Evolutionary conservation across 2,888 invertebrate species (phyloP).

Genomic region (Caenorhabditis macrosperma): DNA sequence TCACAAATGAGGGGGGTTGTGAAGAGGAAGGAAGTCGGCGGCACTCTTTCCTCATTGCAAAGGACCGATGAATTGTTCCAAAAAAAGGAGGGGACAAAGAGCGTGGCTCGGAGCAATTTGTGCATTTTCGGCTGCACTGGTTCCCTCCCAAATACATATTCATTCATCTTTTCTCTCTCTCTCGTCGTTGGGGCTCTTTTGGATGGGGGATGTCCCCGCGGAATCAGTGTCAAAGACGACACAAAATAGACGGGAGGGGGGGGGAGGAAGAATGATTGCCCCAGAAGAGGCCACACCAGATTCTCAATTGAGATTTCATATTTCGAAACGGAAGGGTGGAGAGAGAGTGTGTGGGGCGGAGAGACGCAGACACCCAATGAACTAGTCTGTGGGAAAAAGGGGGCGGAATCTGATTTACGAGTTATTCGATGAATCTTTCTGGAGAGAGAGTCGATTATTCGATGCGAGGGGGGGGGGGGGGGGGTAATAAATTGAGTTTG

Average conservation of each 20-base stretch:
- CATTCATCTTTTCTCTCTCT: conserved; percentile 43
- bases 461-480: neutral
- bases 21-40: neutral
- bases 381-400: conserved; percentile 30
- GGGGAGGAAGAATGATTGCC: conserved; percentile 46
- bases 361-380: conserved; percentile 34
- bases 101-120: conserved; percentile 38
- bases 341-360: conserved; percentile 11
- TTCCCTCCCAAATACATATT: conserved; percentile 49
- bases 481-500: conserved; percentile 33
- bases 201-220: conserved; percentile 28
- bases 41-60: neutral
- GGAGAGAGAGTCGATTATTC: neutral
- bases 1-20: neutral
- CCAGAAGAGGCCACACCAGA: conserved; percentile 23
- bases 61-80: conserved; percentile 39
- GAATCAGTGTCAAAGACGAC: conserved; percentile 53
- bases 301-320: conserved; percentile 58
- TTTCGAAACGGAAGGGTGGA: neutral
- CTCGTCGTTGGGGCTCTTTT: neutral
- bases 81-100: conserved; percentile 6
- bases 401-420: conserved; percentile 56
- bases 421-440: conserved; percentile 28
- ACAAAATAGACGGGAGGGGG: conserved; percentile 9
- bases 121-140: too few species aligned